These are phyloP conservation scores for Arctia plantaginis DNA, from an alignment of 2,888 invertebrate genomes.

Conservation along the genomic window DNA sequence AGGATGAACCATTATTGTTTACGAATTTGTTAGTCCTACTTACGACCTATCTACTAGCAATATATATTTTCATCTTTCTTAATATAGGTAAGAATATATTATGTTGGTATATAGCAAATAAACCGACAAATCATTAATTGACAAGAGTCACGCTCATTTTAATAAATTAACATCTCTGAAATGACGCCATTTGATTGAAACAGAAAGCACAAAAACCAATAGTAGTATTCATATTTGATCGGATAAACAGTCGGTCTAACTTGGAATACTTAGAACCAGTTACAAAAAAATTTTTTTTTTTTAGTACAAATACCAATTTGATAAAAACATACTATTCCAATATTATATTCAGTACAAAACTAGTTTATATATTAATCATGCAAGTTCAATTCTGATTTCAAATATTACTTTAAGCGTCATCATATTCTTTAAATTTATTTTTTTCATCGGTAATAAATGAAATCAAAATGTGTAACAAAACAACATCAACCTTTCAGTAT, in stretches of 20 bases:
- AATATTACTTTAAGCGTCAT: neutral
- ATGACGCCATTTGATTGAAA: constrained; percentile 60
- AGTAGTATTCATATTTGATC: neutral
- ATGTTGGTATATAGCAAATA: constrained; percentile 38
- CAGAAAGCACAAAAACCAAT: constrained; percentile 37
- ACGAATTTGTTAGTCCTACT: constrained; percentile 55
- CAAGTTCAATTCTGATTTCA: neutral
- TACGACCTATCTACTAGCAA: constrained; percentile 48
- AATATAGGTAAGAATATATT: constrained; percentile 24
- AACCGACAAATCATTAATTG: constrained; percentile 58
- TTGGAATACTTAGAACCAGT: neutral
- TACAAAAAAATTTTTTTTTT: neutral
- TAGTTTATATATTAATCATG: neutral
- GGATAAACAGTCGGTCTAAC: neutral
- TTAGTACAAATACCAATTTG: neutral
- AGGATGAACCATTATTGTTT: constrained; percentile 18
- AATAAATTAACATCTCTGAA: constrained; percentile 45
- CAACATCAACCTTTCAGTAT: neutral
- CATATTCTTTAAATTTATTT: neutral
- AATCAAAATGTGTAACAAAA: neutral
- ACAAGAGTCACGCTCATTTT: constrained; percentile 55
- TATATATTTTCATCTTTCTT: constrained; percentile 37
- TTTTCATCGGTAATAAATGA: neutral
- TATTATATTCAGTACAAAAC: neutral
- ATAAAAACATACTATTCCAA: neutral